Base-by-base conservation (phyloP, 2,888 invertebrate species). In the Tinea semifulvella region DNA sequence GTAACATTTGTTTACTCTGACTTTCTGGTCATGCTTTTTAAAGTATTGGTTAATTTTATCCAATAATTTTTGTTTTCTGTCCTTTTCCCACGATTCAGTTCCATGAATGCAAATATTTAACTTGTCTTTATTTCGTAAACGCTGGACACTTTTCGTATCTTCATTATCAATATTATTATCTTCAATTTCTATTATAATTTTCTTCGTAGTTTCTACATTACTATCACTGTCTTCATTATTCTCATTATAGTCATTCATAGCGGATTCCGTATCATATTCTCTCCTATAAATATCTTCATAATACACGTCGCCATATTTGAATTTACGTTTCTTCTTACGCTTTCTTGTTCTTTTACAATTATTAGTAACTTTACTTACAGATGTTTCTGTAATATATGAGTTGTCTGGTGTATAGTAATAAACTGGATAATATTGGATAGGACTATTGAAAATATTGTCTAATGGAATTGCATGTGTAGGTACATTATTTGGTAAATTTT, bases 141-240 rank as follows among this genome's bases (percentile, higher is more conserved):
- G 25, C 8, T 22, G 6, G 8, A 22, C 11, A 5, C 11, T 31
- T n/a, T 31, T n/a, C 6, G 5, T 5, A 11, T 31, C 11, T 31
- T 31, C 31, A 6, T 17, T 2, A 22, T 20, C 17, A 38, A 38
- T 31, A n/a, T 2, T 26, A 26, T 26, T 26, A 36, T 36, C 22
- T 22, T 22, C 22, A 20, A 40, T 22, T 40, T 40, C 40, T 19
- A 40, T 22, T 22, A 22, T 40, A 4, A 36, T n/a, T 36, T 36
- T 36, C n/a, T 36, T 2, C 18, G 36, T 36, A 3, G 17, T 36
- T 36, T 36, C 36, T 3, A 17, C 36, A 18, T 22, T 6, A 40
- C 7, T 16, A 36, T 40, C 22, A 3, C 8, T 4, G 22, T 40
- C 22, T 2, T 40, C 13, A 40, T 11, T 22, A 19, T 17, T 22